Evolutionary conservation across 1,140 invertebrate genomes (phyloP).

Genomic region (Diorhabda sublineata): DNA sequence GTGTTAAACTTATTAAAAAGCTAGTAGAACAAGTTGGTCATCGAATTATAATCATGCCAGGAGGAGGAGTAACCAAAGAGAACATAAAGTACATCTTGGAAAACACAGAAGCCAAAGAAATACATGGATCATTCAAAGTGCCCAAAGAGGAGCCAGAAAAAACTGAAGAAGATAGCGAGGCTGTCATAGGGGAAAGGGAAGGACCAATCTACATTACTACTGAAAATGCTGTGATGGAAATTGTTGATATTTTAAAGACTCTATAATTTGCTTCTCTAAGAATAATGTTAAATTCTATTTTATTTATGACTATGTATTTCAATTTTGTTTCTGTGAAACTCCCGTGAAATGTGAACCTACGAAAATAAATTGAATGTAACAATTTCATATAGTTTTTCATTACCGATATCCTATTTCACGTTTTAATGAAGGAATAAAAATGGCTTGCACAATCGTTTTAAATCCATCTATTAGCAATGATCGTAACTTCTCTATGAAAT

Average conservation of each 20-base stretch:
- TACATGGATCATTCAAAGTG: conserved; percentile 69
- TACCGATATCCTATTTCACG: too few relatives aligned
- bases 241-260: conserved; percentile 39
- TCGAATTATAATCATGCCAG: conserved; percentile 75
- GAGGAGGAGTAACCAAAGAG: conserved; percentile 70
- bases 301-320: neutral
- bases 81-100: conserved; percentile 67
- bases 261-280: conserved; percentile 11
- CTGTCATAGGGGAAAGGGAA: conserved; percentile 31
- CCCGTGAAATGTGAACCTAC: neutral
- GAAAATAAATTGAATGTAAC: too few relatives aligned
- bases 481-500: too few relatives aligned
- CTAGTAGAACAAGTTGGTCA: conserved; percentile 56
- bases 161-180: conserved; percentile 28
- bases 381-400: too few relatives aligned
- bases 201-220: conserved; percentile 37
- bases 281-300: neutral
- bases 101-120: conserved; percentile 60
- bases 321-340: conserved; percentile 1
- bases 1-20: conserved; percentile 61
- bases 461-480: too few relatives aligned
- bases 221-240: conserved; percentile 38
- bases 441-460: too few relatives aligned
- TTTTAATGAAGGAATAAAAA: too few relatives aligned
- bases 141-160: conserved; percentile 31